phyloP scores from a whole-genome alignment of 2,888 invertebrate genomes.

The Phaedon cochleariae region DNA sequence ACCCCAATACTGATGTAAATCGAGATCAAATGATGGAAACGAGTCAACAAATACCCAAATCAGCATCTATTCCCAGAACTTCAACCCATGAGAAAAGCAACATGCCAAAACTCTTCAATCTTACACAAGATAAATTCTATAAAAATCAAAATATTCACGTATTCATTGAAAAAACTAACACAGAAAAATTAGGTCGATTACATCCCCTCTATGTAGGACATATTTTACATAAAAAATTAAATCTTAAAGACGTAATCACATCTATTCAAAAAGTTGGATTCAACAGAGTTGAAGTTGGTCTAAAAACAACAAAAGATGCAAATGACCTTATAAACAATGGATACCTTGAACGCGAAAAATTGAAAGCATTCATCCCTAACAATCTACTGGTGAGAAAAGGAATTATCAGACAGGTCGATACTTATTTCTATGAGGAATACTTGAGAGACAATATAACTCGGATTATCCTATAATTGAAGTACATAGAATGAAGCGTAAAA shows the following conservation, averaged over 20 bases:
- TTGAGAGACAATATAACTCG: background rate
- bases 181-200: background rate
- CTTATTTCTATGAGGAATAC: background rate
- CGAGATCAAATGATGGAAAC: no score
- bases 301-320: background rate
- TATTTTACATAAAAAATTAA: background rate
- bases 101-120: no score
- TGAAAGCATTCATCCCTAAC: background rate
- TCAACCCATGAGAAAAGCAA: no score
- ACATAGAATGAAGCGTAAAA: constrained; percentile 9
- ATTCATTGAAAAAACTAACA: no score
- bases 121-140: no score
- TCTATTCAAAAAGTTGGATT: background rate
- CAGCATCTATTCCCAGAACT: no score
- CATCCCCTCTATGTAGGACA: background rate
- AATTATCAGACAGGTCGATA: background rate
- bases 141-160: no score
- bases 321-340: background rate
- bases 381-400: background rate
- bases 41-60: no score
- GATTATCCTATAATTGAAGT: background rate
- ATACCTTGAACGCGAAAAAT: background rate
- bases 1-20: no score
- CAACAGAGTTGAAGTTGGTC: background rate
- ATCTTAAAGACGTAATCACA: background rate